Percentiles rank a stretch among this genome's conserved stretches.
phyloP scores from a whole-genome alignment of 2,888 invertebrate species.

The Hemaris fuciformis region DNA sequence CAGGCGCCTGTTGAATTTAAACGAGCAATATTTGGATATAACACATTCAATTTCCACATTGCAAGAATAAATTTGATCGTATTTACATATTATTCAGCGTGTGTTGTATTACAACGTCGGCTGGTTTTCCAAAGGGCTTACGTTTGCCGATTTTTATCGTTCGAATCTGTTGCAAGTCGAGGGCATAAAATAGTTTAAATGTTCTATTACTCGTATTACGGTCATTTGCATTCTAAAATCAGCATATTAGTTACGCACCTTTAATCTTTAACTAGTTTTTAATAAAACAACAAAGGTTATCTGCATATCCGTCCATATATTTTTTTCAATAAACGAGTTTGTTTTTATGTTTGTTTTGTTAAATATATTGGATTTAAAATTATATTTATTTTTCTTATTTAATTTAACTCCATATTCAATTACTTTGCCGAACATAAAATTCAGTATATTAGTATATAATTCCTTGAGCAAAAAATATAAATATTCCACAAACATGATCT shows the following conservation, averaged over 20 bases:
- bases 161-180: too few relatives aligned
- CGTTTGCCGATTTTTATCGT: conserved; percentile 16
- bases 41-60: conserved; percentile 49
- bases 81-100: conserved; percentile 41
- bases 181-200: too few relatives aligned
- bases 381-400: too few relatives aligned
- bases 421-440: too few relatives aligned
- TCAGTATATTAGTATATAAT: too few relatives aligned
- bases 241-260: background rate
- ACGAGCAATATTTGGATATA: conserved; percentile 47
- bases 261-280: too few relatives aligned
- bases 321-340: background rate
- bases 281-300: too few relatives aligned
- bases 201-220: too few relatives aligned
- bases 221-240: background rate
- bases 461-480: background rate
- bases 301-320: background rate
- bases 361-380: too few relatives aligned
- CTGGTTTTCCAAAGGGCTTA: background rate
- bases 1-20: conserved; percentile 51
- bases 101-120: conserved; percentile 18
- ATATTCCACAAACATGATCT: background rate
- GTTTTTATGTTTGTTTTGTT: background rate
- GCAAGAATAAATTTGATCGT: conserved; percentile 28
- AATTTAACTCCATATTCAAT: too few relatives aligned